phyloP scores from a whole-genome alignment of 2,797 vertebrate species.

The Periparus ater region DNA sequence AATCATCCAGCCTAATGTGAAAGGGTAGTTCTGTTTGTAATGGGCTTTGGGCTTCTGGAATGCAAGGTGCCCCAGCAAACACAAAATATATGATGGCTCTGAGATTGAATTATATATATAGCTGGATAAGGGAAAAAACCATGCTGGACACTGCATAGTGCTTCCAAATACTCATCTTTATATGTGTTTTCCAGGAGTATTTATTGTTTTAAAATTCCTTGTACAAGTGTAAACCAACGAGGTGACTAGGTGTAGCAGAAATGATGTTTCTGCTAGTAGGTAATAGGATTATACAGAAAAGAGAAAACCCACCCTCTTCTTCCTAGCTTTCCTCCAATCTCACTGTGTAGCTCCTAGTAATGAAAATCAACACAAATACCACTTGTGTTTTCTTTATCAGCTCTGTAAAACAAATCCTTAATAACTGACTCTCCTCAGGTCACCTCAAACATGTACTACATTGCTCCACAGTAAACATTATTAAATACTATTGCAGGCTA shows the following conservation, averaged over 20 bases:
- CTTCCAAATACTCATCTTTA: not conserved
- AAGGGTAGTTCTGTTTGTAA: not conserved
- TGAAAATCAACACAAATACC: not conserved
- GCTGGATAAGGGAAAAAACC: not conserved
- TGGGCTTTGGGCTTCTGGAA: not conserved
- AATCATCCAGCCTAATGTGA: not conserved
- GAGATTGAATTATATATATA: not conserved
- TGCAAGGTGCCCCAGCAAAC: not conserved
- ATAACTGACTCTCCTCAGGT: not conserved
- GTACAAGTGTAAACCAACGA: rapidly evolving
- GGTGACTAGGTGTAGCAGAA: not conserved
- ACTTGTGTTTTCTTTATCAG: not conserved
- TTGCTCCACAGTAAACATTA: not conserved
- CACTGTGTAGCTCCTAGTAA: not conserved
- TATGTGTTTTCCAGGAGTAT: not conserved
- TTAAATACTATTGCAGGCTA: not conserved
- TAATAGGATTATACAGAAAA: not conserved
- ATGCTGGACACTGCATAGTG: not conserved
- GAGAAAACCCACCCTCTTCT: not conserved
- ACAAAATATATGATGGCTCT: not conserved
- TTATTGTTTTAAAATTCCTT: not conserved
- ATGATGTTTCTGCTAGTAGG: not conserved
- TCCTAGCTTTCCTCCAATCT: not conserved
- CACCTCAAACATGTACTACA: not conserved
- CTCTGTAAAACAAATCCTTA: not conserved